Base-by-base conservation (phyloP, 1,140 invertebrate species). In the Scylla paramamosain region DNA sequence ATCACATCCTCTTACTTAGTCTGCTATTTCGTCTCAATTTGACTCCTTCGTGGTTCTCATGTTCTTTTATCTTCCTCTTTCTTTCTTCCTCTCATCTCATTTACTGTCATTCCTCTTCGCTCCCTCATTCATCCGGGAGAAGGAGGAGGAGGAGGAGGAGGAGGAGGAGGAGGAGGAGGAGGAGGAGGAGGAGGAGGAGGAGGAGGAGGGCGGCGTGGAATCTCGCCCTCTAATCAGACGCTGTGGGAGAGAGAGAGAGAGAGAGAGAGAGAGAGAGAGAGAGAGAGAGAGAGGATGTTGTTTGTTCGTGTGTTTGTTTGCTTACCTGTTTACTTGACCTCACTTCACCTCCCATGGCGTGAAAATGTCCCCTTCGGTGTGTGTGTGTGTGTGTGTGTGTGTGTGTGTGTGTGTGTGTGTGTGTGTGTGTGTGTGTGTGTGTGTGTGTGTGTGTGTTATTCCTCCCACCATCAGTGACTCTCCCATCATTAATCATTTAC, bases 391-490 rank as follows among this genome's bases (percentile, higher is more conserved):
- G 39, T 39, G 39, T 39, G 39, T 39, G 39, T 20, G 52, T 59
- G 52, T 59, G 52, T 59, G 52, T 59, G 52, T 59, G 67, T 77
- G 67, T 77, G 52, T 77, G 67, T 77, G 67, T 77, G 67, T 77
- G 67, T 77, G 67, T 77, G 67, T 77, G 67, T 77, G 67, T 77
- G 67, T 77, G 67, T 77, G 67, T 77, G 67, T n/a, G 25, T n/a
- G 67, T 77, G 67, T 77, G 25, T 77, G 12, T n/a, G 20, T 77
- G 4, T 77, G 67, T 77, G 16, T n/a, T 7, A 77, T 77, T n/a
- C n/a, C 6, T 77, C 8, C 52, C 52, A 59, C 52, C 10, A 59
- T 59, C 52, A 59, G 39, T 39, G 39, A 39, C 39, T 2, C 39
- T 39, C 39, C 39, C 39, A 39, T 39, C 39, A 39, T 39, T 59